Evolutionary conservation across 2,888 invertebrate species (phyloP).

Genomic region (Exephanes ischioxanthus): DNA sequence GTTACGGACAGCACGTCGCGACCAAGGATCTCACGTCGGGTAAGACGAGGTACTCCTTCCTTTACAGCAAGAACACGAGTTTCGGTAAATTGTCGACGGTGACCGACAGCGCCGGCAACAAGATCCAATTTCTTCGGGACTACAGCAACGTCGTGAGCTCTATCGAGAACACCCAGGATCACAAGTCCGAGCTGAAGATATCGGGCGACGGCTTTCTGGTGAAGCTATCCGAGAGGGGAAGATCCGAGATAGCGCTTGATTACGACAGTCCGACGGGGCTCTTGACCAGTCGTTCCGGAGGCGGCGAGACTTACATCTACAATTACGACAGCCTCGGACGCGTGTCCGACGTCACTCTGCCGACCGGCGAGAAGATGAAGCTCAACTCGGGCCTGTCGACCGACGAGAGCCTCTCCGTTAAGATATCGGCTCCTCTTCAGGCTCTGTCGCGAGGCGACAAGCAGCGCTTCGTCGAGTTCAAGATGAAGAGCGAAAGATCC

Average conservation of each 20-base stretch:
- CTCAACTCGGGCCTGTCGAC: slow-evolving; percentile 92
- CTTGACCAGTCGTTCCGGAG: slow-evolving; percentile 93
- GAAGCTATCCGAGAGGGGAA: slow-evolving; percentile 94
- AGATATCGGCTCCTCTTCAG: slow-evolving; percentile 88
- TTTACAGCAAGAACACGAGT: slow-evolving; percentile 98
- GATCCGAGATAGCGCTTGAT: slow-evolving; percentile 94
- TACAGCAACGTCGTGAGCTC: slow-evolving; percentile 97
- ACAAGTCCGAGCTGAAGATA: slow-evolving; percentile 96
- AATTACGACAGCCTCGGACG: slow-evolving; percentile 96
- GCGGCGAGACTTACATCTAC: slow-evolving; percentile 95
- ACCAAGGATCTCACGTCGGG: slow-evolving; percentile 98
- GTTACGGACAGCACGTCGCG: slow-evolving; percentile 98
- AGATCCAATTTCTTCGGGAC: slow-evolving; percentile 95
- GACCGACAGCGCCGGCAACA: slow-evolving; percentile 96
- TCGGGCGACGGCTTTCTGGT: slow-evolving; percentile 97
- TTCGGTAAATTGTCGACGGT: slow-evolving; percentile 97
- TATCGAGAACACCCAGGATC: slow-evolving; percentile 97
- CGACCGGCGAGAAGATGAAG: slow-evolving; percentile 95
- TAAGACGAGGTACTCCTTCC: slow-evolving; percentile 96
- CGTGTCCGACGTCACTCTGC: slow-evolving; percentile 93
- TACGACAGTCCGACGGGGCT: slow-evolving; percentile 96
- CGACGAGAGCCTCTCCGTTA: slow-evolving; percentile 91
- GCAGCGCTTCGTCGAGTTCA: slow-evolving; percentile 87
- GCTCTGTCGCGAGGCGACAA: slow-evolving; percentile 86
- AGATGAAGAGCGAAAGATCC: slow-evolving; percentile 88